phyloP scores from a whole-genome alignment of 2,797 vertebrate species.

The Neosilurus mollespiculum region DNA sequence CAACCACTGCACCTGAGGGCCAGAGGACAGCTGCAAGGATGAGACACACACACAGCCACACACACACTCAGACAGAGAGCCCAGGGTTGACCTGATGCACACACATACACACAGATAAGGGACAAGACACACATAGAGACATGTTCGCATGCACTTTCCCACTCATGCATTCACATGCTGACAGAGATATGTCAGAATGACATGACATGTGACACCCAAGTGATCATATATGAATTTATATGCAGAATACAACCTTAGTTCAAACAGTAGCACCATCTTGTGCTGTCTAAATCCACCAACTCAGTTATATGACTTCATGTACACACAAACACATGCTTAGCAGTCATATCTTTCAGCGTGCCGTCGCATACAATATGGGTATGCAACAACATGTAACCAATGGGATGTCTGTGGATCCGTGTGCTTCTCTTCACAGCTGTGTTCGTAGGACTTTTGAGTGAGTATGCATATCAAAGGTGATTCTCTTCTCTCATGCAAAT shows the following conservation, averaged over 20 bases:
- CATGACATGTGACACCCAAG: constrained; percentile 27
- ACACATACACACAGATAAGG: constrained; percentile 25
- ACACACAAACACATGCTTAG: constrained; percentile 30
- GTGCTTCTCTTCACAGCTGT: neutral
- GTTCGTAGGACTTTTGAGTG: neutral
- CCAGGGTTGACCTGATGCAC: constrained; percentile 38
- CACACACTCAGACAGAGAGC: constrained; percentile 50
- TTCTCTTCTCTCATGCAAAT: constrained; percentile 67
- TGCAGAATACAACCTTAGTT: constrained; percentile 6
- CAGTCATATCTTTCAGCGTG: constrained; percentile 65
- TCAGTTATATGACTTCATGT: constrained; percentile 34
- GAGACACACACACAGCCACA: constrained; percentile 63
- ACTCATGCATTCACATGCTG: constrained; percentile 19
- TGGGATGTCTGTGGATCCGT: constrained; percentile 27
- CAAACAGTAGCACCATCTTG: constrained; percentile 2
- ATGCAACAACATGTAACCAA: constrained; percentile 70
- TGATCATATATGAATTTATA: constrained; percentile 22
- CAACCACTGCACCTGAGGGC: constrained; percentile 91
- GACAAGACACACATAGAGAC: constrained; percentile 32
- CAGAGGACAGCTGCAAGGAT: constrained; percentile 68
- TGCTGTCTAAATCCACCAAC: neutral
- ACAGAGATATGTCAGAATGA: constrained; percentile 24
- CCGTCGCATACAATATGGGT: constrained; percentile 78
- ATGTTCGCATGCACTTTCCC: constrained; percentile 18
- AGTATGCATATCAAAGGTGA: constrained; percentile 45